Evolutionary conservation across 2,797 vertebrate genomes (phyloP).

Genomic region (Argya squamiceps): DNA sequence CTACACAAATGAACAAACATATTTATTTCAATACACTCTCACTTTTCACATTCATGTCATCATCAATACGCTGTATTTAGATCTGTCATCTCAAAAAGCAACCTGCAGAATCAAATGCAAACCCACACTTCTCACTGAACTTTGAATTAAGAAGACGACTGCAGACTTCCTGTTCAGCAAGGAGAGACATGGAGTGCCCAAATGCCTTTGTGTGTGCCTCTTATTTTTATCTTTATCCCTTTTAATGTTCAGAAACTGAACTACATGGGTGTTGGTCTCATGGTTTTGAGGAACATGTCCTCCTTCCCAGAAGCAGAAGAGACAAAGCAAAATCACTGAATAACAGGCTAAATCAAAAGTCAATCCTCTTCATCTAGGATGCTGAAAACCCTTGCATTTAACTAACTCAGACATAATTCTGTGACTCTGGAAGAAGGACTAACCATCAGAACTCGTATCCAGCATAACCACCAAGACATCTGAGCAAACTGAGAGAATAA

Average conservation of each 20-base stretch:
- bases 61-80: neutral
- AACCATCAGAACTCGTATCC: neutral
- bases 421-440: neutral
- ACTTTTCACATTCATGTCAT: slow-evolving; percentile 6
- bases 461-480: neutral
- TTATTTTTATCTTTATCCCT: slow-evolving; percentile 2
- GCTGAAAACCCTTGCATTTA: neutral
- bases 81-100: neutral
- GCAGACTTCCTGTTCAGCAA: slow-evolving; percentile 24
- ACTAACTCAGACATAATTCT: neutral
- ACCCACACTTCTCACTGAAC: neutral
- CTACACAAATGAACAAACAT: neutral
- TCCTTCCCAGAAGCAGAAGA: neutral
- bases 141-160: neutral
- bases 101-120: neutral
- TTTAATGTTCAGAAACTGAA: neutral
- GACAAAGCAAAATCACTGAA: neutral
- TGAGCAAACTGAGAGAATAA: neutral
- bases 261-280: neutral
- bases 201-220: neutral
- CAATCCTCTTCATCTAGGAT: neutral
- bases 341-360: neutral
- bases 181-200: neutral
- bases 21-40: neutral
- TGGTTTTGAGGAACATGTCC: neutral